Percentiles rank a stretch among this genome's conserved stretches.
phyloP scores from a whole-genome alignment of 2,888 invertebrate species.

The Cryptosula pallasiana region DNA sequence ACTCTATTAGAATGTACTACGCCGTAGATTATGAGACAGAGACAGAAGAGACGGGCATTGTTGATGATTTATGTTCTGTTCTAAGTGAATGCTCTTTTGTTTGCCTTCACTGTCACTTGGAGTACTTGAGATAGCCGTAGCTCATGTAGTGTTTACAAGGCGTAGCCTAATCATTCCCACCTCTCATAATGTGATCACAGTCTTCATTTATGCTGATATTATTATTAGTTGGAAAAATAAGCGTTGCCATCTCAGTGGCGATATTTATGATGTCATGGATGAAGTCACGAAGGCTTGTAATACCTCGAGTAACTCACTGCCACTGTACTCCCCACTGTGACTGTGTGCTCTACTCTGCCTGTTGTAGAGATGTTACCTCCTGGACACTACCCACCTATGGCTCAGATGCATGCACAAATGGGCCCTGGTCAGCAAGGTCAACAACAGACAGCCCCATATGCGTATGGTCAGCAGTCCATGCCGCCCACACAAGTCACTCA shows the following conservation, averaged over 20 bases:
- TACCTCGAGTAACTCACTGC: too few species aligned
- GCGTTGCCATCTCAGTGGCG: too few species aligned
- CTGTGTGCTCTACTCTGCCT: too few species aligned
- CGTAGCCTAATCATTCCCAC: too few species aligned
- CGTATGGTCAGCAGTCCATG: neutral
- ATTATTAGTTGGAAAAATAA: too few species aligned
- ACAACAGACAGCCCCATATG: neutral
- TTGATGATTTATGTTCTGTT: neutral
- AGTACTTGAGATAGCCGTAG: neutral
- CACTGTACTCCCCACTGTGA: too few species aligned
- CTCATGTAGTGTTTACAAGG: too few species aligned
- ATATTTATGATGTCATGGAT: too few species aligned
- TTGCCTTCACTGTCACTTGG: neutral
- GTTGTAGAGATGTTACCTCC: slow-evolving; percentile 20
- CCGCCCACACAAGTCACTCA: neutral
- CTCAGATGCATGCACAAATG: neutral
- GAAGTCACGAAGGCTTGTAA: too few species aligned
- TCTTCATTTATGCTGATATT: too few species aligned
- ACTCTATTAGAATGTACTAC: neutral
- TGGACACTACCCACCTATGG: slow-evolving; percentile 2
- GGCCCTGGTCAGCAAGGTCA: neutral
- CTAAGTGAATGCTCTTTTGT: neutral
- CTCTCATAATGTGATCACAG: too few species aligned
- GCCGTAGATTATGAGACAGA: neutral
- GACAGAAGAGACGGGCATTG: neutral